Conservation (phyloP, 1,140 invertebrate species). For the Cotesia glomerata region DNA sequence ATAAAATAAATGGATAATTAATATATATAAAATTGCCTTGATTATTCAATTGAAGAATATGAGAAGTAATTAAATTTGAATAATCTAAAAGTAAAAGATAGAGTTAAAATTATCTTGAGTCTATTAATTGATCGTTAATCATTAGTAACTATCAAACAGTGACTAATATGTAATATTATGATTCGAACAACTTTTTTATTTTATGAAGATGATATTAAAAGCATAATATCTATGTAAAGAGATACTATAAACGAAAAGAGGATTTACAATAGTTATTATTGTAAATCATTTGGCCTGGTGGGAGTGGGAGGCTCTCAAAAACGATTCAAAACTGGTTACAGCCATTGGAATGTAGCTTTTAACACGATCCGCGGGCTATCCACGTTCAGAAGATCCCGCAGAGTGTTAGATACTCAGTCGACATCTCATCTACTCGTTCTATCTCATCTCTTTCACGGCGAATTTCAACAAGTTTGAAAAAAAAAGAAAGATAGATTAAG, state of each 20-base stretch:
- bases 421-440: neutral
- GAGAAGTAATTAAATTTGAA: too few species aligned
- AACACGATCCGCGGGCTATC: slow-evolving; percentile 30
- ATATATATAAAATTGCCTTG: neutral
- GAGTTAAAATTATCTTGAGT: too few species aligned
- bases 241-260: neutral
- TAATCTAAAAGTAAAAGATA: too few species aligned
- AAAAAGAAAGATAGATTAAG: slow-evolving; percentile 15
- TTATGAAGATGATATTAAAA: too few species aligned
- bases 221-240: too few species aligned
- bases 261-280: neutral
- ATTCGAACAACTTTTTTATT: too few species aligned
- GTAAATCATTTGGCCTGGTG: neutral
- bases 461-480: neutral
- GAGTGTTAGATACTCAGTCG: slow-evolving; percentile 23
- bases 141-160: too few species aligned
- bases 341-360: slow-evolving; percentile 46
- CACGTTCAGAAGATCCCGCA: slow-evolving; percentile 22
- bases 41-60: neutral
- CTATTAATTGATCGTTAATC: too few species aligned
- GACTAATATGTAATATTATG: too few species aligned
- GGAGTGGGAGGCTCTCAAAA: slow-evolving; percentile 35
- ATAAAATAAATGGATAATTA: neutral
- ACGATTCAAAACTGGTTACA: slow-evolving; percentile 46
- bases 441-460: neutral